Base-by-base conservation (phyloP, 2,113 vertebrate genomes). In the Hydrolagus affinis region DNA sequence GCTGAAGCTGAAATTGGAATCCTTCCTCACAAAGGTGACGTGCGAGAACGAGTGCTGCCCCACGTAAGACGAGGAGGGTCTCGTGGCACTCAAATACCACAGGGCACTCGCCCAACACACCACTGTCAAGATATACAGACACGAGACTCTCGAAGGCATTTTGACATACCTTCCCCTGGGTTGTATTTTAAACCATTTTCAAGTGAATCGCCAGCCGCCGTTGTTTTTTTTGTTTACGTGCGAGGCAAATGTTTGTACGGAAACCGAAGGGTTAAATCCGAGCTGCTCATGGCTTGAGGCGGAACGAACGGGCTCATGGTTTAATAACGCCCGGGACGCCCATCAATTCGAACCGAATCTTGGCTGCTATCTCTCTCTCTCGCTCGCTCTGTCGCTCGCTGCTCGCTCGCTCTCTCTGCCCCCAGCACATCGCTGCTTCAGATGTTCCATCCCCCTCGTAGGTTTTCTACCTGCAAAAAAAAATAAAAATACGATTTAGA, bases 71-170 rank as follows among this genome's bases (percentile, higher is more conserved):
- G 96, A 94, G 44, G 96, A 96, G 2, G 97, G 96, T 25, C 97
- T 95, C 66, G 97, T 96, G 85, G 98, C 90, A 64, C 98, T 98
- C 88, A 99, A 87, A 88, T 99, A 99, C 98, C 98, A 99, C 85
- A 99, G 95, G 88, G 96, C 97, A 0, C 98, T 97, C 86, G 97
- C 98, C 97, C 97, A 99, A 88, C 98, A 98, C 89, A 99, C 95
- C 73, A 99, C 97, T 28, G 98, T 99, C 94, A 99, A 89, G 87
- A 99, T 88, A 25, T 99, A 99, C 11, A 99, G 93, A 89, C 98
- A 99, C 85, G 98, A 99, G 86, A 98, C 97, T 89, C 98, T 99
- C 85, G 97, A 99, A 94, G 98, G 95, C 98, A 99, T 99, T 93
- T 92, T 90, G 90, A 89, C 90, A 91, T 91, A 90, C 93, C 88